phyloP scores from a whole-genome alignment of 2,113 vertebrate species.

The Chaetura pelagica region DNA sequence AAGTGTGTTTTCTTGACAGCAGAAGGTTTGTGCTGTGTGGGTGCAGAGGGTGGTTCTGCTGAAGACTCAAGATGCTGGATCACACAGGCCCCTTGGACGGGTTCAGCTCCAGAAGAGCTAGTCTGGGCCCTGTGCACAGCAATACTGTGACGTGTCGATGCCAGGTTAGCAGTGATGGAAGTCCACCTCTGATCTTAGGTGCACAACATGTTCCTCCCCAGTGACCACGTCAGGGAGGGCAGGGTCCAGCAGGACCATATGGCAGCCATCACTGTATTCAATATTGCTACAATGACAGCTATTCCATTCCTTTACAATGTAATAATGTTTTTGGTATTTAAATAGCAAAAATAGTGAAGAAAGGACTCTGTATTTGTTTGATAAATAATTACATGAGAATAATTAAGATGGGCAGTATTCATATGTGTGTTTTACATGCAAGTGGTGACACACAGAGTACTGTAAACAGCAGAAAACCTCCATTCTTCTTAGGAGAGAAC shows the following conservation, averaged over 20 bases:
- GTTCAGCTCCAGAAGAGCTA: not conserved
- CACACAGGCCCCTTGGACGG: not conserved
- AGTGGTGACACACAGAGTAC: not conserved
- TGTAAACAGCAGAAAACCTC: not conserved
- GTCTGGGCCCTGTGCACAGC: no score
- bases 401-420: not conserved
- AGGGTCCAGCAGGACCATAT: not conserved
- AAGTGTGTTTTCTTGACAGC: not conserved
- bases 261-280: not conserved
- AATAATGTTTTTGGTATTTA: not conserved
- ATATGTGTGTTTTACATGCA: not conserved
- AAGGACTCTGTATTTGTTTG: not conserved
- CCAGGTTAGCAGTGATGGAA: not conserved
- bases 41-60: not conserved
- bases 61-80: not conserved
- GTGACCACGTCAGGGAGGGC: not conserved
- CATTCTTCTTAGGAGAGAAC: not conserved
- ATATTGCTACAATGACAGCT: not conserved
- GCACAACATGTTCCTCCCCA: not conserved
- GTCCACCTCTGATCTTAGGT: not conserved
- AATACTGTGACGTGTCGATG: fast-evolving
- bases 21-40: not conserved
- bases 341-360: not conserved
- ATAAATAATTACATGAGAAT: not conserved
- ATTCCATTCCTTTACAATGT: not conserved